Evolutionary conservation across 2,888 invertebrate genomes (phyloP).

Genomic region (Stegophylla sp.): DNA sequence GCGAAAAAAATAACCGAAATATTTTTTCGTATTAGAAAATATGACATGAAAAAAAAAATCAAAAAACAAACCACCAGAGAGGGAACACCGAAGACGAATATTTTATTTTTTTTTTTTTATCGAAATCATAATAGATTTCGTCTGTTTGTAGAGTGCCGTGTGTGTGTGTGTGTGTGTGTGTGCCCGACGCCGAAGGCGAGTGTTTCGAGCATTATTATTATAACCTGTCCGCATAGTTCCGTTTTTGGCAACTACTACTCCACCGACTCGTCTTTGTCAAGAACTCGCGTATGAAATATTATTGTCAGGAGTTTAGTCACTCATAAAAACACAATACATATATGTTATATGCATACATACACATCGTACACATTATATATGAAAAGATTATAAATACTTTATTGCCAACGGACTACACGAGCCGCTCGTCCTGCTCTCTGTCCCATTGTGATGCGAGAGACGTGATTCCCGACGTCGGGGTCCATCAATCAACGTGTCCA

Average conservation of each 20-base stretch:
- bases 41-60: constrained; percentile 52
- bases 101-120: constrained; percentile 21
- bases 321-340: constrained; percentile 47
- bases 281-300: constrained; percentile 38
- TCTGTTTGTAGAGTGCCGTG: no score
- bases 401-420: constrained; percentile 8
- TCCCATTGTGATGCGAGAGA: constrained; percentile 58
- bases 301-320: no score
- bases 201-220: not conserved
- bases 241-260: constrained; percentile 58
- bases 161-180: no score
- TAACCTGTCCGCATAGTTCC: constrained; percentile 56
- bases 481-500: constrained; percentile 57
- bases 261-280: constrained; percentile 37
- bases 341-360: no score
- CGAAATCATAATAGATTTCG: constrained; percentile 46
- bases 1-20: constrained; percentile 62
- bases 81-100: constrained; percentile 53
- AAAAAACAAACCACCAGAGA: constrained; percentile 23
- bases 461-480: constrained; percentile 43
- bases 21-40: constrained; percentile 60
- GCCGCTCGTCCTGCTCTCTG: constrained; percentile 18
- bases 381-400: constrained; percentile 52
- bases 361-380: no score
- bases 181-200: constrained; percentile 12